These are phyloP conservation scores for Oxygymnocypris stewartii DNA, from an alignment of 2,113 vertebrate species.

Conservation along the genomic window DNA sequence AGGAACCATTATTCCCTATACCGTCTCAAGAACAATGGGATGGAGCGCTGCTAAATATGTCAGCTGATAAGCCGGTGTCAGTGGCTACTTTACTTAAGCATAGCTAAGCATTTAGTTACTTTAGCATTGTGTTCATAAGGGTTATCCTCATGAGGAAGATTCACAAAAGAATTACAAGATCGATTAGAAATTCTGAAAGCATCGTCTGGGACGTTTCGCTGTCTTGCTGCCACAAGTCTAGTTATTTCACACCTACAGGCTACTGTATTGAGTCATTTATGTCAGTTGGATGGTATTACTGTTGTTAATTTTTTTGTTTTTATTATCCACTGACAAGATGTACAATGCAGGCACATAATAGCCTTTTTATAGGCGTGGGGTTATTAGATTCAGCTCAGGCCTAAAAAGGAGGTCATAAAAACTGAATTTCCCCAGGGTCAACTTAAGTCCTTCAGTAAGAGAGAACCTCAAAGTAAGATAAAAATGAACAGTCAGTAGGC, in stretches of 20 bases:
- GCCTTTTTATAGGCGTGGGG: neutral
- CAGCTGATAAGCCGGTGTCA: slow-evolving; percentile 8
- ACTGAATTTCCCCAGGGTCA: neutral
- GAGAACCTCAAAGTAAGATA: neutral
- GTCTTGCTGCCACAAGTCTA: neutral
- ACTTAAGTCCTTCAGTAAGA: slow-evolving; percentile 15
- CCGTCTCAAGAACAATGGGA: slow-evolving; percentile 34
- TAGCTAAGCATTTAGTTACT: no score
- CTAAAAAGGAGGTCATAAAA: slow-evolving; percentile 1
- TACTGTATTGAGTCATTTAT: neutral
- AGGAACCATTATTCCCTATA: slow-evolving; percentile 39
- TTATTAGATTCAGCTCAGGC: neutral
- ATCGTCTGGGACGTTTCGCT: neutral
- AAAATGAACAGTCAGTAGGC: neutral
- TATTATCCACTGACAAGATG: neutral
- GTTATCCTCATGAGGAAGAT: neutral
- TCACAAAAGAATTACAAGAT: neutral
- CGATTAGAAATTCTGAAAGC: neutral
- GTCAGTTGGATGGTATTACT: neutral
- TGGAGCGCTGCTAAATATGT: slow-evolving; percentile 39
- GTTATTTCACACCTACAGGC: neutral
- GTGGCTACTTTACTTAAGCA: no score
- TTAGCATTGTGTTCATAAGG: neutral
- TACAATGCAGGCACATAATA: slow-evolving; percentile 1
- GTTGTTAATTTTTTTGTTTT: neutral